Evolutionary conservation across 2,888 invertebrate species (phyloP), one percentile per base, ranked within the genome.

Genomic region (Oscheius sp.): DNA sequence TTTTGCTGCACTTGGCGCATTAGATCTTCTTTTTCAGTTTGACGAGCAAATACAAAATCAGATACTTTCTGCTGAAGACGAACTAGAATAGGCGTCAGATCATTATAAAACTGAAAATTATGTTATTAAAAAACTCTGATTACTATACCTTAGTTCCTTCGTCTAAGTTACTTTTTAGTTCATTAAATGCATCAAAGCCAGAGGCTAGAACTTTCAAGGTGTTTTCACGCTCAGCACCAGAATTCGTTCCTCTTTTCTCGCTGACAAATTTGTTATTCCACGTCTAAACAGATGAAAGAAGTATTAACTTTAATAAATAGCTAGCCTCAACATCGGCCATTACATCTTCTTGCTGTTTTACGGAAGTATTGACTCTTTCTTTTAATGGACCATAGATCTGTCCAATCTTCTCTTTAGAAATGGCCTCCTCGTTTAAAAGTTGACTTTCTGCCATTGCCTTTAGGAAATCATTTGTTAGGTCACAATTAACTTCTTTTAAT

Each of bases 21-120:
- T 80, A 97, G 89, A 88, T 99, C 98, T 83, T 99, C 98, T 88
- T 97, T 97, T 88, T 99, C 98, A 0, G 97, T 97, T 89, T 95
- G 95, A 34, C 98, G 92, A 42, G 98, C 98, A 89, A 98, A 98
- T 88, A 95, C 95, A 89, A 93, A 97, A 90, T 99, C 98, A 6
- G 93, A 92, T 72, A 97, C 93, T 89, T 97, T 97, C 89, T 93
- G 95, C 90, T 98, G 98, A 89, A 96, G 94, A 68, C 92, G 92
- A 20, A 97, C 92, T 87, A 98, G 89, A 84, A 98, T 89, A 90
- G 95, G 90, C 4, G 90, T 90, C 69, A 90, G 85, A 80, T 90
- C 90, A 80, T 89, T 90, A 86, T 90, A 90, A 85, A 90, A 90
- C 89, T 89, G 84, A 50, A 87, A 85, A 53, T n/a, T 33, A 39